Evolutionary conservation across 2,797 vertebrate genomes (phyloP).

Genomic region (Threskiornis aethiopicus): DNA sequence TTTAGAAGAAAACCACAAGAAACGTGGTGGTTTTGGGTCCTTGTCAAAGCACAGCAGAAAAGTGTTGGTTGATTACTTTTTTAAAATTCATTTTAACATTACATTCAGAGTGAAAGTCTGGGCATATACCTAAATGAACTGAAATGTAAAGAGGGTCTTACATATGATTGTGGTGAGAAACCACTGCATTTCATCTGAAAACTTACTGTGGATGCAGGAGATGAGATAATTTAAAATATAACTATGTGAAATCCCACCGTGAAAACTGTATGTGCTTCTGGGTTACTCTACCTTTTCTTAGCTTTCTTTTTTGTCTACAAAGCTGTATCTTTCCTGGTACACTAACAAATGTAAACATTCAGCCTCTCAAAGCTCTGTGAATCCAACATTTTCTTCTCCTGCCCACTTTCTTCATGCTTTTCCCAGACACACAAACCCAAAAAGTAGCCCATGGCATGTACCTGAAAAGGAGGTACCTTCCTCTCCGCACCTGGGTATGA

Average conservation of each 20-base stretch:
- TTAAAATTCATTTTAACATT: not conserved
- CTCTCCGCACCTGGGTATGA: not conserved
- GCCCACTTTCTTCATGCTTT: not conserved
- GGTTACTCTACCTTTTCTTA: not conserved
- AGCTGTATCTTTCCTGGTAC: not conserved
- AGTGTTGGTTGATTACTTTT: not conserved
- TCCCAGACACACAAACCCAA: not conserved
- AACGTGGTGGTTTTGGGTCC: constrained; percentile 38
- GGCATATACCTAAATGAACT: not conserved
- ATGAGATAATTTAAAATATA: not conserved
- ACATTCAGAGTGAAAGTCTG: constrained; percentile 8
- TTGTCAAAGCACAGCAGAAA: constrained; percentile 24
- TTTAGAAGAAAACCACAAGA: constrained; percentile 66
- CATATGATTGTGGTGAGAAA: not conserved
- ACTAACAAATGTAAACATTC: not conserved
- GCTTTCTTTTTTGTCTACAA: not conserved
- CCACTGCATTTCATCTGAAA: not conserved
- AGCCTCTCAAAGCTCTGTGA: not conserved
- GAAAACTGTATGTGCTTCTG: not conserved
- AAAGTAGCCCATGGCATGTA: not conserved
- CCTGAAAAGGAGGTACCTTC: not conserved
- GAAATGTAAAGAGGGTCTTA: constrained; percentile 8
- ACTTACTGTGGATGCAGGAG: not conserved
- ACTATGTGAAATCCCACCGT: not conserved
- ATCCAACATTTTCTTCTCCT: not conserved